These are phyloP conservation scores for Apis laboriosa DNA, from an alignment of 1,140 invertebrate genomes.

Conservation along the genomic window DNA sequence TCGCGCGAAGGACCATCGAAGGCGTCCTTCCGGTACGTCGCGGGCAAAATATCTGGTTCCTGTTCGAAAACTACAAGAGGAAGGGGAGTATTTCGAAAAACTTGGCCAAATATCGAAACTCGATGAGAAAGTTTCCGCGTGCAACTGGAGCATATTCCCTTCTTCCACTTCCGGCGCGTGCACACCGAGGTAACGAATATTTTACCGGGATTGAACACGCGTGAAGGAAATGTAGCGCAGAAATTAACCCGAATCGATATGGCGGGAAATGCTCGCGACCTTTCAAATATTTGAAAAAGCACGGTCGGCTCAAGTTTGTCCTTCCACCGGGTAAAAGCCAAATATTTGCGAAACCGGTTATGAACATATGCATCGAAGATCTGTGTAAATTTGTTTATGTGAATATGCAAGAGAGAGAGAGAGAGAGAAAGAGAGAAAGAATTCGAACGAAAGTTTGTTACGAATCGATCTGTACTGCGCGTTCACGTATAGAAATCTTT, in stretches of 20 bases:
- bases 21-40: not conserved
- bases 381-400: slow-evolving; percentile 5
- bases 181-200: slow-evolving; percentile 11
- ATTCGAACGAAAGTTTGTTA: not conserved
- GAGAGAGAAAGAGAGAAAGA: not conserved
- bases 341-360: slow-evolving; percentile 15
- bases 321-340: not conserved
- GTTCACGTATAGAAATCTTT: too few species aligned
- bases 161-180: not conserved
- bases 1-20: not conserved
- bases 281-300: slow-evolving; percentile 21
- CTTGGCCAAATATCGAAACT: slow-evolving; percentile 24
- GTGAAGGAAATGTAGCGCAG: not conserved
- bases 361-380: not conserved
- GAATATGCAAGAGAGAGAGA: not conserved
- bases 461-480: too few species aligned
- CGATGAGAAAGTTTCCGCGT: slow-evolving; percentile 12
- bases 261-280: not conserved
- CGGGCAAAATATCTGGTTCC: slow-evolving; percentile 3
- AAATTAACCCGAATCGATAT: slow-evolving; percentile 8
- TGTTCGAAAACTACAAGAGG: not conserved
- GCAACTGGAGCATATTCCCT: slow-evolving; percentile 5
- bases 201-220: not conserved
- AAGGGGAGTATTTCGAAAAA: slow-evolving; percentile 15
- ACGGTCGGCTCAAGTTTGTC: not conserved